phyloP scores from a whole-genome alignment of 2,797 vertebrate genomes.

The Sternarchorhynchus goeldii region DNA sequence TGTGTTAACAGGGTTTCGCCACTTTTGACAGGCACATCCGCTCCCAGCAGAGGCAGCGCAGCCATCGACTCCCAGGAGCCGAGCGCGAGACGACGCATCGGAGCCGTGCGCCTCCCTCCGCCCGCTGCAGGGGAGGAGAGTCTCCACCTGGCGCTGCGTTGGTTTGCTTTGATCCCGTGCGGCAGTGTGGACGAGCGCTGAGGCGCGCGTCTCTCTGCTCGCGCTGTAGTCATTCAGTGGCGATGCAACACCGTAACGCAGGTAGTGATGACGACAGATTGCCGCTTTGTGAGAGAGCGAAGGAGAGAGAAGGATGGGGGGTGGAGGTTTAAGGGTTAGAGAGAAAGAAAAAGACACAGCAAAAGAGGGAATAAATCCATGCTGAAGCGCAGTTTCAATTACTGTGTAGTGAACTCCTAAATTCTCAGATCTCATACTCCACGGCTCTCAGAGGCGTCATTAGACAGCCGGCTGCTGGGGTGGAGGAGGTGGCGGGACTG shows the following conservation, averaged over 20 bases:
- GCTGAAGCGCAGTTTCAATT: conserved; percentile 45
- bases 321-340: neutral
- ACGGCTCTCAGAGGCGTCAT: conserved; percentile 29
- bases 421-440: conserved; percentile 31
- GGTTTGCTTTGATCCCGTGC: neutral
- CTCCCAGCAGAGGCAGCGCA: neutral
- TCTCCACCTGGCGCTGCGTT: neutral
- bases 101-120: neutral
- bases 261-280: neutral
- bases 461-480: conserved; percentile 41
- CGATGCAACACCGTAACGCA: too few relatives aligned
- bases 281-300: neutral
- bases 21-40: neutral
- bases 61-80: neutral
- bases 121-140: too few relatives aligned
- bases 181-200: neutral
- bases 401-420: conserved; percentile 43
- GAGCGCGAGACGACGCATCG: neutral
- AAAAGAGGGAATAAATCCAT: conserved; percentile 37
- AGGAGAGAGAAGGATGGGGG: neutral
- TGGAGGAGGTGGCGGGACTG: too few relatives aligned
- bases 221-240: neutral
- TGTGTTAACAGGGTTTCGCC: neutral
- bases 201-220: neutral
- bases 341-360: neutral